A percentile compares a stretch with the other conserved stretches of the same genome.
Evolutionary conservation across 2,113 vertebrate genomes (phyloP).

Genomic region (Platichthys flesus): DNA sequence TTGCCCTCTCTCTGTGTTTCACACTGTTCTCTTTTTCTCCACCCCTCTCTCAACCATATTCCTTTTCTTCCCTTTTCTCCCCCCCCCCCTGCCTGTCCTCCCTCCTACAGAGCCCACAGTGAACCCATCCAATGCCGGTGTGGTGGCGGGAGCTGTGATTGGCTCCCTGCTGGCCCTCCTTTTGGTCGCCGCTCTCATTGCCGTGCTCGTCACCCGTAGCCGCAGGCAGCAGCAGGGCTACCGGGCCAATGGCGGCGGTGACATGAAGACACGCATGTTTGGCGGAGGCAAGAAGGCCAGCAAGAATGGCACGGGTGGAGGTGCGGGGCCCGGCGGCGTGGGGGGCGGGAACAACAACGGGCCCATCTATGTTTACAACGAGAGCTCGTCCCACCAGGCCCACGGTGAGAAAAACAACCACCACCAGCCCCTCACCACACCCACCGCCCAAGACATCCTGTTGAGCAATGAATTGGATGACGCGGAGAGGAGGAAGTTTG

Average conservation of each 20-base stretch:
- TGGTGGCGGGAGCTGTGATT: slow-evolving; percentile 88
- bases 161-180: slow-evolving; percentile 87
- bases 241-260: slow-evolving; percentile 75
- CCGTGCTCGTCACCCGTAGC: slow-evolving; percentile 82
- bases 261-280: slow-evolving; percentile 86
- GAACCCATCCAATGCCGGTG: slow-evolving; percentile 81
- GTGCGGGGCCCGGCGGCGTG: slow-evolving; percentile 54
- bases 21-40: slow-evolving; percentile 31
- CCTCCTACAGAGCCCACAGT: slow-evolving; percentile 84
- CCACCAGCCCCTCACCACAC: slow-evolving; percentile 74
- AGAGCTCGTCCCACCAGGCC: slow-evolving; percentile 72
- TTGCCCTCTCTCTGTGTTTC: slow-evolving; percentile 29
- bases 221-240: slow-evolving; percentile 82
- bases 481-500: slow-evolving; percentile 82
- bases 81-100: slow-evolving; percentile 48
- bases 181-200: slow-evolving; percentile 82
- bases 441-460: slow-evolving; percentile 83
- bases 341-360: slow-evolving; percentile 81
- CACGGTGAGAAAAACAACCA: slow-evolving; percentile 81
- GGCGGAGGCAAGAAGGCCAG: slow-evolving; percentile 82
- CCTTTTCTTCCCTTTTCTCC: slow-evolving; percentile 49
- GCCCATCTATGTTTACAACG: slow-evolving; percentile 80
- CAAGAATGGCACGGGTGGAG: slow-evolving; percentile 81
- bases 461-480: slow-evolving; percentile 81
- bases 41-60: slow-evolving; percentile 49